Conservation (phyloP, 2,888 invertebrate species). For the Apodemia zela region DNA sequence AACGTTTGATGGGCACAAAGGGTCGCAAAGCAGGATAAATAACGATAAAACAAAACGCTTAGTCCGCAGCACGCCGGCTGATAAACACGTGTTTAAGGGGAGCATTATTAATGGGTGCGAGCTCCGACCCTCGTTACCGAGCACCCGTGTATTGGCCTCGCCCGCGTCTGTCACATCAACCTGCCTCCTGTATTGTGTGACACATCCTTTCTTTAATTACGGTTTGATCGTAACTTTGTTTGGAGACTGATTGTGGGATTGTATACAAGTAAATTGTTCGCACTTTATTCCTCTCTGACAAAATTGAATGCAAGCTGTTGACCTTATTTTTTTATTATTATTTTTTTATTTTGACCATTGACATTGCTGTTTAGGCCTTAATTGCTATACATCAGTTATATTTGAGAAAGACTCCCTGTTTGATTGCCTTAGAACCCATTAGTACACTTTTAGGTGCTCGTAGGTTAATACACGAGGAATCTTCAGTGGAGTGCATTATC, state of each 20-base stretch:
- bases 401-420: no score
- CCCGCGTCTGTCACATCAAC: slow-evolving; percentile 3
- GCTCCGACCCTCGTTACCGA: slow-evolving; percentile 6
- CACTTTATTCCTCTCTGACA: neutral
- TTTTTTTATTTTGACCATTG: no score
- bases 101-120: slow-evolving; percentile 7
- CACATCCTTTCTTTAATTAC: neutral
- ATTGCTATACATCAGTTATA: no score
- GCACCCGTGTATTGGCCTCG: slow-evolving; percentile 1
- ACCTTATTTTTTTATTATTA: no score
- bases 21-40: slow-evolving; percentile 11
- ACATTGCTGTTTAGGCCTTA: no score
- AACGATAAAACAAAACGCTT: slow-evolving; percentile 17
- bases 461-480: no score
- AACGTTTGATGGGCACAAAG: slow-evolving; percentile 11
- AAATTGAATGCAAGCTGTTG: no score
- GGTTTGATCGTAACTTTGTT: neutral
- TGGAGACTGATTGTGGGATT: neutral
- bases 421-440: no score
- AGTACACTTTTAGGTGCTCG: no score
- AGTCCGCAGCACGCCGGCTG: slow-evolving; percentile 9
- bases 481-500: no score
- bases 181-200: slow-evolving; percentile 6
- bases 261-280: neutral
- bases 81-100: slow-evolving; percentile 12